Conservation (phyloP, 2,888 invertebrate species). For the Ellobium chinense region DNA sequence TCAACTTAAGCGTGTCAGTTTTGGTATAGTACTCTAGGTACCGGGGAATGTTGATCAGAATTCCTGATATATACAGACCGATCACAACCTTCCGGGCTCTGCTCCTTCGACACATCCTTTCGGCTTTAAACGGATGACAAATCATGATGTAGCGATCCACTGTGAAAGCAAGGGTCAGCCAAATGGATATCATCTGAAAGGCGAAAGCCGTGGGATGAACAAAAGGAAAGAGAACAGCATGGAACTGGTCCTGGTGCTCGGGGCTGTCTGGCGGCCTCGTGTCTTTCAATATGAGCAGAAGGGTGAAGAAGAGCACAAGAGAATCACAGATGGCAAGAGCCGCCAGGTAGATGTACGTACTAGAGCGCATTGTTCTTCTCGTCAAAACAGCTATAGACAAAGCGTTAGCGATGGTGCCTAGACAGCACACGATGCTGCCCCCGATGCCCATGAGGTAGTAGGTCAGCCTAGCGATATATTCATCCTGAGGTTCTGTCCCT, state of each 20-base stretch:
- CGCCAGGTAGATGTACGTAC: conserved; percentile 77
- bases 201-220: conserved; percentile 76
- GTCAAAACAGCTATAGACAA: conserved; percentile 76
- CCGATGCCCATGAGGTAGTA: conserved; percentile 77
- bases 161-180: conserved; percentile 78
- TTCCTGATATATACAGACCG: conserved; percentile 64
- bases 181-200: conserved; percentile 77
- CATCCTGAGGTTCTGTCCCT: not conserved
- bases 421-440: conserved; percentile 72
- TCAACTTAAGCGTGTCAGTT: conserved; percentile 47
- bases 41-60: conserved; percentile 74
- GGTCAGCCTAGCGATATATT: conserved; percentile 57
- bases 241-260: conserved; percentile 45
- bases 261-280: conserved; percentile 53
- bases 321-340: conserved; percentile 77
- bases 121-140: conserved; percentile 78
- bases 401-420: conserved; percentile 76
- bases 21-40: conserved; percentile 75
- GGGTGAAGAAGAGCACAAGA: conserved; percentile 73
- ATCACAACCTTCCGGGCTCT: conserved; percentile 72
- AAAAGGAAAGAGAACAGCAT: conserved; percentile 72
- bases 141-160: conserved; percentile 79
- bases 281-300: conserved; percentile 72
- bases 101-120: conserved; percentile 72
- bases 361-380: conserved; percentile 71